Conservation (phyloP, 2,113 vertebrate genomes). For the Gulo gulo region DNA sequence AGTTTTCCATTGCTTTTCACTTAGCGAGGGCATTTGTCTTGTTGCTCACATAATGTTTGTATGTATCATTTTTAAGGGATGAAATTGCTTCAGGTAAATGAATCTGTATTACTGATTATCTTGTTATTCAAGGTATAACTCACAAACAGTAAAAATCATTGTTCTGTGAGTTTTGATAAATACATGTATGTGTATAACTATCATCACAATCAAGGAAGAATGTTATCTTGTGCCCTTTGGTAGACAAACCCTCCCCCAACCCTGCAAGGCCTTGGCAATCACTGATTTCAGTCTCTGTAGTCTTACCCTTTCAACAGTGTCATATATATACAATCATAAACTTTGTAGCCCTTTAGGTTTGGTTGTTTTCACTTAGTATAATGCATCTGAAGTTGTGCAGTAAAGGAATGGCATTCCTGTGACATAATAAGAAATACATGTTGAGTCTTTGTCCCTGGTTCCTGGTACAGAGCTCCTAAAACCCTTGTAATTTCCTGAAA, state of each 20-base stretch:
- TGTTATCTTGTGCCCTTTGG: neutral
- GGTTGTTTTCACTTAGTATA: neutral
- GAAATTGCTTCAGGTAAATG: neutral
- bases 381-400: neutral
- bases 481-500: neutral
- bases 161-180: neutral
- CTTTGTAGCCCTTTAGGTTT: neutral
- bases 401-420: neutral
- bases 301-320: neutral
- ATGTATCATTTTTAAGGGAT: neutral
- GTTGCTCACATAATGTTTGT: neutral
- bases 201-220: neutral
- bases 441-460: neutral
- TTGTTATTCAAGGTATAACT: neutral
- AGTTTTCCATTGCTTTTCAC: neutral
- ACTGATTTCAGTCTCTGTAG: neutral
- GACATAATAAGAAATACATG: neutral
- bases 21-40: neutral
- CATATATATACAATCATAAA: neutral
- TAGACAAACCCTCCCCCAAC: neutral
- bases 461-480: neutral
- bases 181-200: neutral
- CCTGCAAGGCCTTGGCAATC: neutral
- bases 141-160: neutral
- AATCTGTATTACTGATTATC: neutral